phyloP scores from a whole-genome alignment of 2,797 vertebrate species.

The Glossophaga mutica region DNA sequence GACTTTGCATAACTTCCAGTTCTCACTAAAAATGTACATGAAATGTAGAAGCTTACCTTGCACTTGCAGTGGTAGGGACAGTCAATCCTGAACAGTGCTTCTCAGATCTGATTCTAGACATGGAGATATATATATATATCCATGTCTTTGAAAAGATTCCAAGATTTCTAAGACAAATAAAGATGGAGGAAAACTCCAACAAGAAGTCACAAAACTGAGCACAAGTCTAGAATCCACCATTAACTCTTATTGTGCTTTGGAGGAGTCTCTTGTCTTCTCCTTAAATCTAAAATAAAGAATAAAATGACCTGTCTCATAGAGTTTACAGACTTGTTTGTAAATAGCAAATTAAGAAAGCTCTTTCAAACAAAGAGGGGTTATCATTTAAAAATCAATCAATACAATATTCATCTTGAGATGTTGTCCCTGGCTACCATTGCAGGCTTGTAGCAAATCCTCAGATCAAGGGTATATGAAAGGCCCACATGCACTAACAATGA shows the following conservation, averaged over 20 bases:
- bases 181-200: background rate
- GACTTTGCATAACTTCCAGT: background rate
- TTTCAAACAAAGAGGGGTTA: background rate
- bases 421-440: background rate
- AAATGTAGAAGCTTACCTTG: background rate
- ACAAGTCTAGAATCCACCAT: background rate
- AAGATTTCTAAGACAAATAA: background rate
- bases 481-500: rapidly evolving
- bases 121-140: background rate
- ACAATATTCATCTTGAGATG: background rate
- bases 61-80: background rate
- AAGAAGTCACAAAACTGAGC: background rate
- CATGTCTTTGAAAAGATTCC: background rate
- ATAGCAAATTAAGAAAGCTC: background rate
- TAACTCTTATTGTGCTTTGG: background rate
- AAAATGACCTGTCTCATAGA: background rate
- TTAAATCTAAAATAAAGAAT: background rate
- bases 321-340: background rate
- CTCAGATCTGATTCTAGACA: background rate
- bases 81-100: background rate
- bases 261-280: background rate
- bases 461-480: background rate
- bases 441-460: background rate
- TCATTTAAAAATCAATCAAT: background rate
- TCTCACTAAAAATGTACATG: background rate